Evolutionary conservation across 2,888 invertebrate genomes (phyloP), one percentile per base, ranked within the genome.

Genomic region (Iselma pallidipennis): DNA sequence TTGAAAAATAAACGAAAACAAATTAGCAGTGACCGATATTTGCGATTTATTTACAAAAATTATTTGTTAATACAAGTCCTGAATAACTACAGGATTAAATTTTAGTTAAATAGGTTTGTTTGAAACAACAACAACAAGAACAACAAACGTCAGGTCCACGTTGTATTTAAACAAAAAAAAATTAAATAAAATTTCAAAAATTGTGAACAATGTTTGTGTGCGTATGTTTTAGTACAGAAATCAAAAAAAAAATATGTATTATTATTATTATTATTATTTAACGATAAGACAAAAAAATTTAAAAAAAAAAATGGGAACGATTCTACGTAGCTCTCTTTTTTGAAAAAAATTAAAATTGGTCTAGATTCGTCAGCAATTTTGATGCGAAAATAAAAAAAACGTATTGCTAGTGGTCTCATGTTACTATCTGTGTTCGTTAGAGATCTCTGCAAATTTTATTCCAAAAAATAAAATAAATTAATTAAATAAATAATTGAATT

Each of bases 161-260:
- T 73, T 71, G 71, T 76, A 76, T 71, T 71, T 72, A n/a, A n/a
- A n/a, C n/a, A n/a, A n/a, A n/a, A n/a, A n/a, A n/a, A n/a, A n/a
- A n/a, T 73, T 76, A 77, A 75, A 75, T 71, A 76, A 74, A 73
- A 45, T 23, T 23, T 45, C 21, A 72, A 57, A n/a, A 49, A 21
- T 48, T 75, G 75, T 79, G 77, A 77, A 77, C 74, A 74, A 72
- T 78, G 77, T 80, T 79, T 78, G 77, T 80, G 80, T 80, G 78
- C 77, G 79, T 78, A 80, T 80, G 78, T 81, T 81, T 80, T 81
- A 80, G 80, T 81, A 80, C 78, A 78, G 80, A 79, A 80, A 80
- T 80, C 80, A 80, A 80, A n/a, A n/a, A n/a, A n/a, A n/a, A n/a
- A 79, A 77, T 73, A 58, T 57, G 54, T 59, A 50, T 33, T 2